Evolutionary conservation across 2,113 vertebrate species (phyloP).

Genomic region (Tenebrosternarchus preto): DNA sequence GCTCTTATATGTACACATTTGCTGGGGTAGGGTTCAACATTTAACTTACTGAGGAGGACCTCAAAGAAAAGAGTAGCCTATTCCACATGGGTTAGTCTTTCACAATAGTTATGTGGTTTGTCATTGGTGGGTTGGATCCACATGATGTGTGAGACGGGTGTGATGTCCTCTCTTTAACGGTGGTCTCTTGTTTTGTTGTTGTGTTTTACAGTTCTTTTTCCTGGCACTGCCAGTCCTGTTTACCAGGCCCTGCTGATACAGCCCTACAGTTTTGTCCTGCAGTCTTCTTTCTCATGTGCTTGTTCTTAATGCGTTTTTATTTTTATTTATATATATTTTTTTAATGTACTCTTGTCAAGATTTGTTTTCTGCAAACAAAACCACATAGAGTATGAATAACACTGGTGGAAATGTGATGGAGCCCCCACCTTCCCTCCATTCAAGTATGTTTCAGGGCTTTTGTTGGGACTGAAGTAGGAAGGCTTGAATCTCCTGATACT

Average conservation of each 20-base stretch:
- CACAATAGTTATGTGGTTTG: slow-evolving; percentile 48
- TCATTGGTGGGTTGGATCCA: slow-evolving; percentile 49
- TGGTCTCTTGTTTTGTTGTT: slow-evolving; percentile 99
- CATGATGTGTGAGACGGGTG: slow-evolving; percentile 85
- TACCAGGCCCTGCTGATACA: slow-evolving; percentile 99
- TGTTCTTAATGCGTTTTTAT: slow-evolving; percentile 66
- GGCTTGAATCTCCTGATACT: neutral
- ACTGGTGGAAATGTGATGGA: slow-evolving; percentile 3
- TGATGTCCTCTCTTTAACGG: slow-evolving; percentile 95
- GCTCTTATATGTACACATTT: slow-evolving; percentile 19
- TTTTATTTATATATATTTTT: slow-evolving; percentile 50
- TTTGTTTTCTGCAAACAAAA: slow-evolving; percentile 33
- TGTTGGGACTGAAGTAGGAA: slow-evolving; percentile 38
- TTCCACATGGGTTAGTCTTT: neutral
- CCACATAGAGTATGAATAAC: neutral
- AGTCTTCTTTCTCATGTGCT: slow-evolving; percentile 98
- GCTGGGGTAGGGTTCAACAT: slow-evolving; percentile 20
- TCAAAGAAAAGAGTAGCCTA: neutral
- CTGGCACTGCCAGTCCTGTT: slow-evolving; percentile 99
- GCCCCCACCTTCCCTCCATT: neutral
- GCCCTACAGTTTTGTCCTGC: slow-evolving; percentile 99
- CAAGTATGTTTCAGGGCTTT: slow-evolving; percentile 27
- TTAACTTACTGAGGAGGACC: neutral
- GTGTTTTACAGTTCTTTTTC: slow-evolving; percentile 99
- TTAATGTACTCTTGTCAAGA: slow-evolving; percentile 49